Evolutionary conservation across 2,113 vertebrate genomes (phyloP), one percentile per base, ranked within the genome.

Genomic region (Monarcha castaneiventris): DNA sequence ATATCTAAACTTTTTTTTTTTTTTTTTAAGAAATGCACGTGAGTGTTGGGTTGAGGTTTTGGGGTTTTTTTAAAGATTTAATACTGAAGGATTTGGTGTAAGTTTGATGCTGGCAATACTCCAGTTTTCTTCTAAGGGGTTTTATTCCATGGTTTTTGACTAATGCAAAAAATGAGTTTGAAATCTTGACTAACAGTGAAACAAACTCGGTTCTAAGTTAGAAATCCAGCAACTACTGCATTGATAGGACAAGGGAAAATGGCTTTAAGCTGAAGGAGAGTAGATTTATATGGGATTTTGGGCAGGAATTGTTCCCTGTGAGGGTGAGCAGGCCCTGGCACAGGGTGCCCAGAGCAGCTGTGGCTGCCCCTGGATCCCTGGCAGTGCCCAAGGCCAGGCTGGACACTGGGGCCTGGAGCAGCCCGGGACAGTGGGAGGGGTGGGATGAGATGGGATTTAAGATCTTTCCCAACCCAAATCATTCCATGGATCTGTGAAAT

Each of bases 261-360:
- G 41, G 6, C 11, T 16, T 32, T 25, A 41, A 54, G 7, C 2
- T 41, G 30, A 54, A 68, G 29, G 6, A 35, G 52, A n/a, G 25
- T 5, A 41, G 6, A 76, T 41, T 48, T 69, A 11, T 2, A 9
- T 19, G 41, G 25, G 13, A 75, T 54, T 3, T 48, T n/a, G n/a
- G 11, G 39, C 0, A 68, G 20, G 1, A 61, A 41, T 52, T 41
- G 0, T 2, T 61, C 19, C 37, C n/a, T 67, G 37, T 0, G 13
- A 89, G n/a, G 61, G 62, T 30, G 20, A 10, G 1, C 0, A 44
- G 22, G 51, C 3, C 3, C 39, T 87, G 56, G 66, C 11, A 19
- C 11, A 27, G 67, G 12, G 3, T 66, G 3, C 43, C 43, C 86
- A 88, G 76, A 73, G 44, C 1, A 44, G 37, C 68, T 67, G 87